A percentile compares a stretch with the other conserved stretches of the same genome.
Conservation (phyloP, 2,113 vertebrate species). For the Rhinolophus sinicus region DNA sequence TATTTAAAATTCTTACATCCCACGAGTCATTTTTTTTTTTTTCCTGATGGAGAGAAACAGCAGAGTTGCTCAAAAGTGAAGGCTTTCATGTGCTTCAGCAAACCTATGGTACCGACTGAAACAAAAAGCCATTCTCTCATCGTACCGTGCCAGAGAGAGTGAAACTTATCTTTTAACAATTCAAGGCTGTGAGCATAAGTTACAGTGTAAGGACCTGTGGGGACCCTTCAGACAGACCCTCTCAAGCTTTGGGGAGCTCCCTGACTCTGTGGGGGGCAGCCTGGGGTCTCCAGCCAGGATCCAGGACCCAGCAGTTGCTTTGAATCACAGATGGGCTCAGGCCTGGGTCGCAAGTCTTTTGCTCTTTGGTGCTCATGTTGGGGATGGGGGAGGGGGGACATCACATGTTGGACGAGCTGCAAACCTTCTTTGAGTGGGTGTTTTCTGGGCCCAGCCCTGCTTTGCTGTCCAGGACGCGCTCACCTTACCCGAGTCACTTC, state of each 20-base stretch:
- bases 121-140: background rate
- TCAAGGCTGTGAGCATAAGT: background rate
- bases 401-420: fast-evolving
- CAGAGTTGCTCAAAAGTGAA: background rate
- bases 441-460: background rate
- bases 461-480: background rate
- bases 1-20: background rate
- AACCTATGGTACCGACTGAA: background rate
- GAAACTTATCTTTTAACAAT: background rate
- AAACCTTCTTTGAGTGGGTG: background rate
- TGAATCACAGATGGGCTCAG: background rate
- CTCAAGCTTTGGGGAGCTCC: no score
- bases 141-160: background rate
- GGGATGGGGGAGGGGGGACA: background rate
- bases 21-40: background rate
- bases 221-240: background rate
- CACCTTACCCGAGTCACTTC: background rate
- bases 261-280: fast-evolving
- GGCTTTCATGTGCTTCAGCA: background rate
- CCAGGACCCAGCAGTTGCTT: background rate
- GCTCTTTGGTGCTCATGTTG: no score
- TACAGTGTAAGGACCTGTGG: background rate
- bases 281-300: no score
- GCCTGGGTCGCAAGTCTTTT: fast-evolving
- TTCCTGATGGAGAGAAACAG: background rate